Conservation (phyloP, 2,888 invertebrate species). For the Phaedon cochleariae region DNA sequence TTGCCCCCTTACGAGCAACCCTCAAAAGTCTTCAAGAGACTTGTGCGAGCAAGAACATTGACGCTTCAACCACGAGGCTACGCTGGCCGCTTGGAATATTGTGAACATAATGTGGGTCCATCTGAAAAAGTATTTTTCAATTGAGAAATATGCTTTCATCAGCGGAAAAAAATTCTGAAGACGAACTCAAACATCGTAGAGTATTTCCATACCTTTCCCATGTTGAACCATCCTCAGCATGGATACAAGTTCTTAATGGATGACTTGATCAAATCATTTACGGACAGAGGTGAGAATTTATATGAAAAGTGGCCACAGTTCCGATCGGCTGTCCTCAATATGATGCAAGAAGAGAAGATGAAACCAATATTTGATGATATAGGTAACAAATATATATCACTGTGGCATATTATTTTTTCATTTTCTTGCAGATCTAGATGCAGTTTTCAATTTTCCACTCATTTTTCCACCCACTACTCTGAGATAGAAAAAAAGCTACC, state of each 20-base stretch:
- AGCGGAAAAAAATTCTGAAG: neutral
- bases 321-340: neutral
- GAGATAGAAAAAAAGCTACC: too few relatives aligned
- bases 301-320: neutral
- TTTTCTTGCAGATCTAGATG: too few relatives aligned
- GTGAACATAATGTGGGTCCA: neutral
- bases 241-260: neutral
- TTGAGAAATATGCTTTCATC: neutral
- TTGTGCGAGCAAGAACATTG: too few relatives aligned
- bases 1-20: too few relatives aligned
- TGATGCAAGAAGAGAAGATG: neutral
- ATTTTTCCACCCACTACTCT: too few relatives aligned
- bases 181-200: too few relatives aligned
- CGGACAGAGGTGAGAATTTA: neutral
- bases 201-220: neutral
- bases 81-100: neutral
- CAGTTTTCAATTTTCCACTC: too few relatives aligned
- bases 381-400: too few relatives aligned
- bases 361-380: neutral
- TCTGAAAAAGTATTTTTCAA: neutral
- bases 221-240: neutral
- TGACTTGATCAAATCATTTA: neutral
- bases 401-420: too few relatives aligned
- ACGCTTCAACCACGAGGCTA: too few relatives aligned
- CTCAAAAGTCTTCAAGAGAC: too few relatives aligned